phyloP scores from a whole-genome alignment of 2,113 vertebrate species.

The Ceyx cyanopectus region DNA sequence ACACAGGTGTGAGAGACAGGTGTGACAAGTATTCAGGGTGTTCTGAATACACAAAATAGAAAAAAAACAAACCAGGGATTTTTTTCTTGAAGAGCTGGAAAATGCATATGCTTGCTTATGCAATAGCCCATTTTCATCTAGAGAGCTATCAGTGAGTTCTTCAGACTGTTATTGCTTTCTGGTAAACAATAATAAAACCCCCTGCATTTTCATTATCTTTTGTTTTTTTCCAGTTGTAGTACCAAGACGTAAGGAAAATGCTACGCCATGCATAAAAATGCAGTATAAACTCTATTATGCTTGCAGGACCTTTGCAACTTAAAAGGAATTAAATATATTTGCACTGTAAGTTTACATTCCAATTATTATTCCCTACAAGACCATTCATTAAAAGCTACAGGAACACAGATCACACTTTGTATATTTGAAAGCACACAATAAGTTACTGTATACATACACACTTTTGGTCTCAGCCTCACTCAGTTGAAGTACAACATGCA shows the following conservation, averaged over 20 bases:
- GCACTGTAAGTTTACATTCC: not conserved
- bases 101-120: not conserved
- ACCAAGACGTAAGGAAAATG: not conserved
- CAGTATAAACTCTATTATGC: not conserved
- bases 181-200: not conserved
- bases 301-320: not conserved
- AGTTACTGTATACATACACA: not conserved
- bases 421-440: not conserved
- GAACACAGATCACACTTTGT: not conserved
- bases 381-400: not conserved
- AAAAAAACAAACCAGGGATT: not conserved
- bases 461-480: not conserved
- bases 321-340: not conserved
- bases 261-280: not conserved
- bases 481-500: not conserved
- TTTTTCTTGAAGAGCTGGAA: not conserved
- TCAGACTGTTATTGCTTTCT: not conserved
- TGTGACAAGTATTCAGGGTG: constrained; percentile 45
- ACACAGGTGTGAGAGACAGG: constrained; percentile 62
- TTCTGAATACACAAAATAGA: constrained; percentile 48
- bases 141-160: not conserved
- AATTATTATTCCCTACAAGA: not conserved
- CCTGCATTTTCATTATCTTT: not conserved
- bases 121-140: not conserved
- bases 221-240: not conserved